Conservation (phyloP, 2,888 invertebrate genomes). For the Microctonus hyperodae region DNA sequence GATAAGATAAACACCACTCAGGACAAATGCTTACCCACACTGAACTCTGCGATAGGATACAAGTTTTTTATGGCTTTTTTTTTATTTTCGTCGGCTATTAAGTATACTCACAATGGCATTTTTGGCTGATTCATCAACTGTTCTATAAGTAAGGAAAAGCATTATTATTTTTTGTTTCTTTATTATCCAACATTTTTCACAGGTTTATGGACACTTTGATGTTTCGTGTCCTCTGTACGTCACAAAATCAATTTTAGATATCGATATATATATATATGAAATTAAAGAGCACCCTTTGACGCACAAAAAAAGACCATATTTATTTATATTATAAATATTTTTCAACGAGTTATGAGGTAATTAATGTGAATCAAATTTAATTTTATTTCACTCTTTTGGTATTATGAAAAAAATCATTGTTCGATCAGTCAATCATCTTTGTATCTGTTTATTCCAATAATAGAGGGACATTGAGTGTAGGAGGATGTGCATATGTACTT, state of each 20-base stretch:
- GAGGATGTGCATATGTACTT: too few species aligned
- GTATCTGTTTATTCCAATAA: too few species aligned
- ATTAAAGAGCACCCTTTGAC: neutral
- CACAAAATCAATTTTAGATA: neutral
- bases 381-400: too few species aligned
- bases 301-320: neutral
- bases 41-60: constrained; percentile 49
- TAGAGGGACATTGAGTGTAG: too few species aligned
- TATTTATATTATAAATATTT: neutral
- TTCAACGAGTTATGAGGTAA: neutral
- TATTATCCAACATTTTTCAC: neutral
- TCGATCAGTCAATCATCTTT: too few species aligned
- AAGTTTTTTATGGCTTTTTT: neutral
- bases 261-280: neutral
- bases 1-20: constrained; percentile 53
- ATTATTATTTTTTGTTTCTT: neutral
- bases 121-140: neutral
- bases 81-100: neutral
- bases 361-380: too few species aligned
- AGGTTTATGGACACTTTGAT: neutral
- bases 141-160: too few species aligned
- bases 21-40: constrained; percentile 51
- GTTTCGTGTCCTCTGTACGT: neutral
- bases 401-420: too few species aligned
- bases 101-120: neutral